Conservation (phyloP, 2,797 vertebrate genomes). For the Alfaro cultratus region DNA sequence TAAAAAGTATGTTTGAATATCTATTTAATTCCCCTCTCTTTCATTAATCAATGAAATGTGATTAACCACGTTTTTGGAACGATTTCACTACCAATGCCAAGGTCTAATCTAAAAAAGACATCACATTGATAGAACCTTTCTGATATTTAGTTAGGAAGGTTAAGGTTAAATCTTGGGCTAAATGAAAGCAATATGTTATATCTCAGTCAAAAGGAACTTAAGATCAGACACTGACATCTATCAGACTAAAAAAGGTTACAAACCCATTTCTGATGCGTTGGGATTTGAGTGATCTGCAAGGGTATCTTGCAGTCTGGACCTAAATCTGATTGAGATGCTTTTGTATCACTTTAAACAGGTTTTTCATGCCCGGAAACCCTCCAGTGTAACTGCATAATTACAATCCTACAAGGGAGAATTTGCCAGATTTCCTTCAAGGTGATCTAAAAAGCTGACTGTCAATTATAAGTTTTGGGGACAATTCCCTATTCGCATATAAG, state of each 20-base stretch:
- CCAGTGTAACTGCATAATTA: not conserved
- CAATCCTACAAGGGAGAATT: not conserved
- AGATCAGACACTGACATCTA: not conserved
- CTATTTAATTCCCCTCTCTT: not conserved
- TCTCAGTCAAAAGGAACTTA: not conserved
- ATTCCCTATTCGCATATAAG: not conserved
- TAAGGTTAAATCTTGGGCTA: not conserved
- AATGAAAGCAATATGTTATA: not conserved
- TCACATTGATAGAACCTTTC: not conserved
- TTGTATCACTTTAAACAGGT: not conserved
- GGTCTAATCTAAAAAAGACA: not conserved
- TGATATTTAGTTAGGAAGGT: not conserved
- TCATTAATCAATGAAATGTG: not conserved
- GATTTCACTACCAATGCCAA: not conserved
- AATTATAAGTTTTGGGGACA: not conserved
- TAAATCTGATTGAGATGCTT: not conserved
- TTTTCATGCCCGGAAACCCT: not conserved
- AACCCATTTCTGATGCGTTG: not conserved
- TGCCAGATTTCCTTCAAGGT: not conserved
- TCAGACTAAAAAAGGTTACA: not conserved
- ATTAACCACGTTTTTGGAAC: not conserved
- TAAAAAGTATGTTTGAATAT: no score
- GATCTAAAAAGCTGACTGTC: not conserved
- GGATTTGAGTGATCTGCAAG: not conserved
- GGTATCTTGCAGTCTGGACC: not conserved